Base-by-base conservation (phyloP, 2,113 vertebrate species). In the Prinia subflava region DNA sequence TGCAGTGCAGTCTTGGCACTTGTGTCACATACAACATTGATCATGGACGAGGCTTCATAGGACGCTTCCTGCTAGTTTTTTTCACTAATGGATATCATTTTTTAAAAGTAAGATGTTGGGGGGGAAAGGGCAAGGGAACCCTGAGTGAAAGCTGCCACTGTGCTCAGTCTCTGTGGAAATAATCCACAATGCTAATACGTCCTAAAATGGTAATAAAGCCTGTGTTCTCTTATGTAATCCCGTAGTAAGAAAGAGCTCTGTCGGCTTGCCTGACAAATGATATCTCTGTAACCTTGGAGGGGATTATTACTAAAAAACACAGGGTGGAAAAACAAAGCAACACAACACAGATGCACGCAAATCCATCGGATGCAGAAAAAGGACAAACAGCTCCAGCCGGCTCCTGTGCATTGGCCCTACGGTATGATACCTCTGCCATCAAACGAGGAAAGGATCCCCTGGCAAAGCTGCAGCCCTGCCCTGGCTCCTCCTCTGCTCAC, bases 221-320 rank as follows among this genome's bases (percentile, higher is more conserved):
- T 95, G 75, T 96, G 92, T 96, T 96, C 91, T 93, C 77, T 96
- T 97, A 95, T 97, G 96, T 97, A 97, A 97, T 97, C 95, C 94
- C 89, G 75, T 95, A 96, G 95, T 92, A 96, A 91, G 94, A 96
- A 91, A 83, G 81, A 92, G 95, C 92, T 93, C 95, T 92, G 88
- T 94, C 8, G 11, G 95, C 95, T 95, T 96, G 93, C 90, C 95
- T 94, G 94, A 95, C 87, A 95, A 97, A 96, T 57, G 93, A 96
- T 97, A 96, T 95, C 89, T 77, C 92, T 91, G 82, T 96, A 97
- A 97, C 95, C 94, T 97, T 97, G 97, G 83, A 94, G 73, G 70
- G 69, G 96, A 96, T 97, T 96, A 97, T 89, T 92, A 87, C 95
- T 93, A 87, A 92, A 96, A 96, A 90, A 90, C 47, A 88, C 70